Evolutionary conservation across 1,140 invertebrate genomes (phyloP), one percentile per base, ranked within the genome.

Genomic region (Sweltsa coloradensis): DNA sequence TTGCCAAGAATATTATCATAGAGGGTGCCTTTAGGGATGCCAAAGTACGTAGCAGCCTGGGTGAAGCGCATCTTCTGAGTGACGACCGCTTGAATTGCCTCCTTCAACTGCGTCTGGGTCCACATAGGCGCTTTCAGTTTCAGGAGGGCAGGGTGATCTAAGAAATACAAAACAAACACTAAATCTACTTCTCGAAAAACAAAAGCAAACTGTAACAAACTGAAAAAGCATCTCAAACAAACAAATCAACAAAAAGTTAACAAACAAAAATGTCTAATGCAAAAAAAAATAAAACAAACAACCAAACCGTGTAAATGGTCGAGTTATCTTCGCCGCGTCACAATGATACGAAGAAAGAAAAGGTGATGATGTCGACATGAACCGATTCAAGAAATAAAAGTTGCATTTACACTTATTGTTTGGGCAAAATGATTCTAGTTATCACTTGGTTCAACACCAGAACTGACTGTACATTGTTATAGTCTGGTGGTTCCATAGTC

Each of bases 1-100:
- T 85, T 85, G 11, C 82, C 82, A 42, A 85, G 65, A 56, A 85
- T 83, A 61, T 83, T 85, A 67, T 84, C 81, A 66, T 84, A 85
- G 13, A 85, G 69, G 2, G 82, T 85, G 16, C 81, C 81, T 63
- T 85, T 85, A 1, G 82, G 82, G 59, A 85, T 83, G 45, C 78
- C 76, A 63, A 75, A 85, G 49, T 74, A 69, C 3, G 75, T 71
- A 2, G 80, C 75, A 0, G 81, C 82, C 59, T 83, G 79, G 6
- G 82, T 83, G 64, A 85, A 85, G 34, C 80, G 74, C 79, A 85
- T 81, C 60, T 73, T 73, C 62, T 84, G 81, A 14, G 73, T 80
- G 47, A 83, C 78, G 29, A 85, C 80, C 1, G 80, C 80, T 51
- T 80, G 74, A 52, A 84, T 83, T 23, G 81, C 82, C 56, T 83